phyloP scores from a whole-genome alignment of 2,888 invertebrate species.

The Mesochorus sp. region DNA sequence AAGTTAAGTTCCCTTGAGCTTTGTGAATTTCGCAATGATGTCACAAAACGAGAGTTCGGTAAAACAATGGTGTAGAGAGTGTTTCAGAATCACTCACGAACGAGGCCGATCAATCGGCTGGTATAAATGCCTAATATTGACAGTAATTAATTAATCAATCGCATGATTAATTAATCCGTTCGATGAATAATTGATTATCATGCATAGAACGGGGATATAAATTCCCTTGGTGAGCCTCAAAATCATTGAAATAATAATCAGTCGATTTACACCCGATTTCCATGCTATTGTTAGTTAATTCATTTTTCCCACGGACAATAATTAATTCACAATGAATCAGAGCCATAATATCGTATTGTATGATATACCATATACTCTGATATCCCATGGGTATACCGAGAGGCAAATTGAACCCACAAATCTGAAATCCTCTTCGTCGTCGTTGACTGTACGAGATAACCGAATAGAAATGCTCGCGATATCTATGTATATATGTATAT shows the following conservation, averaged over 20 bases:
- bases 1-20: conserved; percentile 13
- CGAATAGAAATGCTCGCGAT: conserved; percentile 40
- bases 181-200: neutral
- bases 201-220: too few species aligned
- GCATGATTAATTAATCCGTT: neutral
- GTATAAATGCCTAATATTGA: neutral
- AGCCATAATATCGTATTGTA: neutral
- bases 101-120: neutral
- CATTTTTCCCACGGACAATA: neutral
- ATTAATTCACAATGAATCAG: conserved; percentile 7
- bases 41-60: conserved; percentile 16
- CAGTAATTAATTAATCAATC: neutral
- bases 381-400: conserved; percentile 13
- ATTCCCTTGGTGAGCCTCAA: too few species aligned
- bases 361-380: neutral
- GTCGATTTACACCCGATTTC: too few species aligned
- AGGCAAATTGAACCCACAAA: conserved; percentile 31
- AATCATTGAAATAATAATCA: too few species aligned
- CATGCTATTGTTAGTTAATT: too few species aligned
- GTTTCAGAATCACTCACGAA: neutral
- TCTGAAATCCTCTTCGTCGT: conserved; percentile 36
- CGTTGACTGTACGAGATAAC: conserved; percentile 41
- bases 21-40: neutral
- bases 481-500: neutral
- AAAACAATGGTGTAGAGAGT: neutral